These are phyloP conservation scores for Hemicentrotus pulcherrimus DNA, from an alignment of 35 echinoderm and acorn worm genomes.

Conservation along the genomic window DNA sequence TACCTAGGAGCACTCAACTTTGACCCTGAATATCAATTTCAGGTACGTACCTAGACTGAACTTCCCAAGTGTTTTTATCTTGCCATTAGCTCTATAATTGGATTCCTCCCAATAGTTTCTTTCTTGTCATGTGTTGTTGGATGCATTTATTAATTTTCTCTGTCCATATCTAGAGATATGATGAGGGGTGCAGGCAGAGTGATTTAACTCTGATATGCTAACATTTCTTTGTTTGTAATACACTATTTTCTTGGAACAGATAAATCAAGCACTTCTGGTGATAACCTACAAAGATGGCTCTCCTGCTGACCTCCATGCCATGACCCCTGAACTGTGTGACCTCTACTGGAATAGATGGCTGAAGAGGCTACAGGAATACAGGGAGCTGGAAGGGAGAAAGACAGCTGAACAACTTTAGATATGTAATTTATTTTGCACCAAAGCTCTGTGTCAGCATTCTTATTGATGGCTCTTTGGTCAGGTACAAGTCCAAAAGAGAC, in stretches of 20 bases:
- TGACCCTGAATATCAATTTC: slow-evolving; percentile 33
- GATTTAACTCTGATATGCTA: no score
- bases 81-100: no score
- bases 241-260: neutral
- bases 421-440: no score
- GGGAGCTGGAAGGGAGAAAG: neutral
- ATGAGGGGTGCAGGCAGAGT: no score
- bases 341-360: slow-evolving; percentile 29
- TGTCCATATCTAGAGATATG: no score
- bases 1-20: slow-evolving; percentile 57
- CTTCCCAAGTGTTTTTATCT: no score
- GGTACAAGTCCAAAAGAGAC: no score
- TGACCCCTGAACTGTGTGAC: slow-evolving; percentile 38
- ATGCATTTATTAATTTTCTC: no score
- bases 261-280: slow-evolving; percentile 30
- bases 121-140: no score
- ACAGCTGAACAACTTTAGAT: neutral
- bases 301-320: slow-evolving; percentile 41
- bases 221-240: neutral
- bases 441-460: no score
- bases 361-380: slow-evolving; percentile 30
- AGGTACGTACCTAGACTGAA: neutral
- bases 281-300: slow-evolving; percentile 49
- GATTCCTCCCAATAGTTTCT: no score
- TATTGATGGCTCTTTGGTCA: no score